These are phyloP conservation scores for Cepaea hortensis DNA, from an alignment of 2,888 invertebrate species.

Conservation along the genomic window DNA sequence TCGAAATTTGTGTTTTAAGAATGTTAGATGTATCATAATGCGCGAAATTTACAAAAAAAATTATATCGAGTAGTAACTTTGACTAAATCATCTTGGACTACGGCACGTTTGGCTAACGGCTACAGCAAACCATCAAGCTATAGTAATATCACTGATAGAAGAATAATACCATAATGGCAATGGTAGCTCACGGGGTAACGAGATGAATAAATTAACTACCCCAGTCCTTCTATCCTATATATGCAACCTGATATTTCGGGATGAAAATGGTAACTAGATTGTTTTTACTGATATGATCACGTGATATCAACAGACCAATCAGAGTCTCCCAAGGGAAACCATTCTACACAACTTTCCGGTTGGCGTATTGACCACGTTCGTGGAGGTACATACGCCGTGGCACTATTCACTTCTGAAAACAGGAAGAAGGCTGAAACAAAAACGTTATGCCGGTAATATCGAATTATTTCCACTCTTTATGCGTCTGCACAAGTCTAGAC, in stretches of 20 bases:
- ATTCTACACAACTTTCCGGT: slow-evolving; percentile 6
- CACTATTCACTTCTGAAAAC: not conserved
- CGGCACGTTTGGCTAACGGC: not conserved
- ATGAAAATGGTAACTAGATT: not conserved
- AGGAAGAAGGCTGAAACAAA: slow-evolving; percentile 5
- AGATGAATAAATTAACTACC: slow-evolving; percentile 9
- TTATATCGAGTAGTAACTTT: too few relatives aligned
- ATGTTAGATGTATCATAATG: too few relatives aligned
- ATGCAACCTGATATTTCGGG: slow-evolving; percentile 10
- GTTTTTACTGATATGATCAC: slow-evolving; percentile 19
- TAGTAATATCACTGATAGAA: slow-evolving; percentile 13
- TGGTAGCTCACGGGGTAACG: not conserved
- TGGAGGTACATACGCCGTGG: not conserved
- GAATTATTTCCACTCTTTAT: slow-evolving; percentile 24
- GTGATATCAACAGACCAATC: slow-evolving; percentile 21
- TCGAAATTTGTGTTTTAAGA: too few relatives aligned
- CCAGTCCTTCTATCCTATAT: slow-evolving; percentile 12
- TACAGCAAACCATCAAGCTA: not conserved
- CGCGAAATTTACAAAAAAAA: too few relatives aligned
- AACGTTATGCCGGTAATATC: slow-evolving; percentile 12
- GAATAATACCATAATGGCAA: not conserved
- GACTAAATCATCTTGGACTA: not conserved
- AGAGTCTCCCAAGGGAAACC: slow-evolving; percentile 2
- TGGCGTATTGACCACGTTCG: not conserved
- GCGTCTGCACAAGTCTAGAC: not conserved